Evolutionary conservation across 2,888 invertebrate genomes (phyloP).

Genomic region (Chymomyza procnemis): DNA sequence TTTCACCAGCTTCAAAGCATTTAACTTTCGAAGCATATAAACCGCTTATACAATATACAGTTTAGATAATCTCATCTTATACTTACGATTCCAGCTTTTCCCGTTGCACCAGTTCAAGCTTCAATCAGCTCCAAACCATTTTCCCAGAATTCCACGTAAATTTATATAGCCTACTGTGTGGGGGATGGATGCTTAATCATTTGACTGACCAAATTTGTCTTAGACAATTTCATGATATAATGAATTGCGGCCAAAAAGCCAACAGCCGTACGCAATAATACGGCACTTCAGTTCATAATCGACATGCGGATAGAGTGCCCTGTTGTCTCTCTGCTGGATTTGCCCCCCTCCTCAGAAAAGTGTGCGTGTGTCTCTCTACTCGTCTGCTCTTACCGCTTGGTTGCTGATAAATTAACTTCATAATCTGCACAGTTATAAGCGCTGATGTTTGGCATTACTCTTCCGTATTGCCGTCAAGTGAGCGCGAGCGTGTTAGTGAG

Average conservation of each 20-base stretch:
- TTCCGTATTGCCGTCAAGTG: slow-evolving; percentile 57
- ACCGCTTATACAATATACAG: too few species aligned
- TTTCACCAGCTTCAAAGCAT: too few species aligned
- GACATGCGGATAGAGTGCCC: not conserved
- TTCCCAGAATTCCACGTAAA: not conserved
- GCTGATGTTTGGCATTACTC: slow-evolving; percentile 74
- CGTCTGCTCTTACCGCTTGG: slow-evolving; percentile 70
- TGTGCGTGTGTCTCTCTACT: not conserved
- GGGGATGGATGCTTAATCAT: slow-evolving; percentile 48
- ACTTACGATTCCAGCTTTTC: too few species aligned
- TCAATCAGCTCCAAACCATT: not conserved
- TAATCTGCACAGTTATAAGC: slow-evolving; percentile 74
- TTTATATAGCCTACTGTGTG: not conserved
- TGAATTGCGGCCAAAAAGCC: slow-evolving; percentile 48
- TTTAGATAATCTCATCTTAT: too few species aligned
- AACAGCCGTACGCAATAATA: slow-evolving; percentile 20
- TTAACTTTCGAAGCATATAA: too few species aligned
- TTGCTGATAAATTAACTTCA: slow-evolving; percentile 73
- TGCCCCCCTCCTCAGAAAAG: too few species aligned
- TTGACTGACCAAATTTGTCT: slow-evolving; percentile 68
- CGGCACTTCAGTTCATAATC: slow-evolving; percentile 50
- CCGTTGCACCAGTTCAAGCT: too few species aligned
- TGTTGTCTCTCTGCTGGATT: not conserved
- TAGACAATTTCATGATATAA: slow-evolving; percentile 71
- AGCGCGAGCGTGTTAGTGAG: too few species aligned